Conservation (phyloP, 2,113 vertebrate species). For the Tylochromis polylepis region DNA sequence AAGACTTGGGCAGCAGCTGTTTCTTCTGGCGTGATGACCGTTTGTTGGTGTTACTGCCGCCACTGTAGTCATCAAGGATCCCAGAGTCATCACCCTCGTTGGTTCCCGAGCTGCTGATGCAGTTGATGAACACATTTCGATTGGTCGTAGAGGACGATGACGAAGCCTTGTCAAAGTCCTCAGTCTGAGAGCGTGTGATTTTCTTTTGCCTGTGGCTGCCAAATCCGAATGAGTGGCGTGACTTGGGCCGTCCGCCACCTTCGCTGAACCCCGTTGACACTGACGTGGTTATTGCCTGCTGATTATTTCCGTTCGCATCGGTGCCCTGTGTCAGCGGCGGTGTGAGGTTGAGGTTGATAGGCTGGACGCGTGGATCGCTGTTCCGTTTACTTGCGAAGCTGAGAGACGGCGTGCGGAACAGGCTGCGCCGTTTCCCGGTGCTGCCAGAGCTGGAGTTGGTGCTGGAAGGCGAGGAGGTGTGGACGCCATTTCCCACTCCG, state of each 20-base stretch:
- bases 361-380: slow-evolving; percentile 68
- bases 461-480: slow-evolving; percentile 94
- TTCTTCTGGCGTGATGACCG: slow-evolving; percentile 80
- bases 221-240: slow-evolving; percentile 84
- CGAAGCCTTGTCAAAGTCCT: slow-evolving; percentile 85
- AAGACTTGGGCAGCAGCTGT: slow-evolving; percentile 89
- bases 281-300: slow-evolving; percentile 53
- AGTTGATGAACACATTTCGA: slow-evolving; percentile 94
- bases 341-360: slow-evolving; percentile 71
- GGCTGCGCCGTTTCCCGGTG: slow-evolving; percentile 88
- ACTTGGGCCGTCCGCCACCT: slow-evolving; percentile 72
- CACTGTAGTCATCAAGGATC: slow-evolving; percentile 84
- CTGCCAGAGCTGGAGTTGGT: slow-evolving; percentile 97
- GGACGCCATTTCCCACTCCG: slow-evolving; percentile 80
- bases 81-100: slow-evolving; percentile 94
- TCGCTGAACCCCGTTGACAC: slow-evolving; percentile 66
- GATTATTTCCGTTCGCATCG: slow-evolving; percentile 73
- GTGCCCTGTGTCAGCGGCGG: slow-evolving; percentile 45
- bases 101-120: slow-evolving; percentile 87
- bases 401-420: slow-evolving; percentile 91
- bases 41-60: slow-evolving; percentile 69
- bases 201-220: slow-evolving; percentile 86
- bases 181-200: slow-evolving; percentile 89
- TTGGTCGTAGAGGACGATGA: slow-evolving; percentile 71
- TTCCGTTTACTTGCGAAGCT: slow-evolving; percentile 86